Evolutionary conservation across 2,888 invertebrate species (phyloP), one percentile per base, ranked within the genome.

Genomic region (Belgica antarctica): DNA sequence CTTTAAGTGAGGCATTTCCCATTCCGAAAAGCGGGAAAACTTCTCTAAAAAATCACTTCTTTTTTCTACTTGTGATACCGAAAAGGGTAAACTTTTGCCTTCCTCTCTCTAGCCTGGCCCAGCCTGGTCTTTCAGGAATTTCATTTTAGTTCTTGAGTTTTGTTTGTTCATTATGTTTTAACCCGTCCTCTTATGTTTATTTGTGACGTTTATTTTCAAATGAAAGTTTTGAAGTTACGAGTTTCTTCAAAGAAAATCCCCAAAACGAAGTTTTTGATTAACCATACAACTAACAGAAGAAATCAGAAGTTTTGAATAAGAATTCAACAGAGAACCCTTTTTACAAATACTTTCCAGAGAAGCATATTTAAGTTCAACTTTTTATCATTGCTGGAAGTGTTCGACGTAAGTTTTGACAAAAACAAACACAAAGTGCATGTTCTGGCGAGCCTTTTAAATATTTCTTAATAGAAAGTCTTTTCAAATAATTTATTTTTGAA

Each of bases 401-500:
- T 25, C 34, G 25, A 62, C 31, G 62, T 62, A 62, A 62, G 62
- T 62, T 62, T 62, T 62, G 34, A 31, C 31, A 7, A 62, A 28
- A 34, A 62, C 31, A 31, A 61, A 34, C 31, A 62, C 22, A 25
- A 61, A 62, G 62, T 62, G 62, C 62, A 62, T 62, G 62, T 62
- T 62, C 31, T 62, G 62, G 62, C 34, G 27, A 62, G 31, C 34
- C 31, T 62, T 15, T 62, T 62, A 59, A 22, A 27, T 19, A 59
- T 59, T 59, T 59, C 59, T 59, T 59, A n/a, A 52, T 59, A 59
- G 59, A 59, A 59, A 59, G 59, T 59, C 59, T 59, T 59, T 27
- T 52, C 7, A 52, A 17, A 52, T 52, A 52, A 52, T 52, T 19
- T 52, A 52, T 52, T 19, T 52, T 52, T 52, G 52, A 52, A 17